These are phyloP conservation scores for Cryptoleucopteryx plumbea DNA, from an alignment of 2,113 vertebrate genomes.

Conservation along the genomic window DNA sequence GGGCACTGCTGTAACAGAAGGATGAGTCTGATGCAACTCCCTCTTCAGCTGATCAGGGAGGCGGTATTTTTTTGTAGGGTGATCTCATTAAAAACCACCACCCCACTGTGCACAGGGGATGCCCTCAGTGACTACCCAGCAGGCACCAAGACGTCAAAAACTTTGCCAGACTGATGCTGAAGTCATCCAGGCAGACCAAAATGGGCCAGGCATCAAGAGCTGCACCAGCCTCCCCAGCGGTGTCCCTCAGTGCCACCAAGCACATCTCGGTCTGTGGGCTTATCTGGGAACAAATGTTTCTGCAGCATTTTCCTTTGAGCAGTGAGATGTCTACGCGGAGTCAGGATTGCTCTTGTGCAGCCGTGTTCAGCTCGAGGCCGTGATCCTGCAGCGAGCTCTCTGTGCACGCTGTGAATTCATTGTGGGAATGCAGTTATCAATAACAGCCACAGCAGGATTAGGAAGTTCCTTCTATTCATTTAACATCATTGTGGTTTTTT, in stretches of 20 bases:
- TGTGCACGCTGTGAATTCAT: rapidly evolving
- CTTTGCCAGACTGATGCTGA: neutral
- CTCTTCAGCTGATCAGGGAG: neutral
- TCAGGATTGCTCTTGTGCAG: neutral
- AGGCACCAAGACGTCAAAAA: rapidly evolving
- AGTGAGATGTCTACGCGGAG: neutral
- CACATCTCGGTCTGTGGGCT: rapidly evolving
- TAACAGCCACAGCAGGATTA: neutral
- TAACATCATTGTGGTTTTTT: neutral
- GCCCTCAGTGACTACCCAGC: neutral
- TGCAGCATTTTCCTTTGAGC: neutral
- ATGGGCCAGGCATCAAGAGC: rapidly evolving
- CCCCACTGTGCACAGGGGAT: neutral
- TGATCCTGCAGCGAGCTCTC: neutral
- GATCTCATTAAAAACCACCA: neutral
- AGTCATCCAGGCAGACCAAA: neutral
- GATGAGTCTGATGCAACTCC: neutral
- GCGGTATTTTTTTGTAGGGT: neutral
- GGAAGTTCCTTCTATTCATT: neutral
- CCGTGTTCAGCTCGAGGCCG: rapidly evolving
- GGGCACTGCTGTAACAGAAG: neutral
- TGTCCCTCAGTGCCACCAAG: neutral
- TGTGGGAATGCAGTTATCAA: neutral
- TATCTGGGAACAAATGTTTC: neutral
- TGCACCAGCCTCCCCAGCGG: rapidly evolving